Conservation (phyloP, 1,140 invertebrate species). For the Hesperophylax magnus region DNA sequence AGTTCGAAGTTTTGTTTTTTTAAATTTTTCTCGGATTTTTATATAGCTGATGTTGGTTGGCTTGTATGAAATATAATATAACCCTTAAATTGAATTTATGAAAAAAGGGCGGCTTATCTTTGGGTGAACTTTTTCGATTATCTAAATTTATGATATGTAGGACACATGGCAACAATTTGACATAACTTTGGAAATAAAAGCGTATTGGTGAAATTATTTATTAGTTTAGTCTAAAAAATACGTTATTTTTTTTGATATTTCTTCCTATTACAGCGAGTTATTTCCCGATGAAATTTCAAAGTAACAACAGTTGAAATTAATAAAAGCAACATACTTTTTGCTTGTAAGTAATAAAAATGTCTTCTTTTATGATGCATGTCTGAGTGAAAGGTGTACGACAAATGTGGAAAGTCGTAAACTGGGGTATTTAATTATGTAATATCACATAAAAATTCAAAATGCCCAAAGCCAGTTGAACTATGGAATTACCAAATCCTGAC, state of each 20-base stretch:
- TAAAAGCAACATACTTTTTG: too few relatives aligned
- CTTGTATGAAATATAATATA: neutral
- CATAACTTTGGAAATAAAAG: conserved; percentile 31
- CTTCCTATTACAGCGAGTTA: too few relatives aligned
- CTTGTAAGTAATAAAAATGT: too few relatives aligned
- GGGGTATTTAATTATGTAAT: too few relatives aligned
- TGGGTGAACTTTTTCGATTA: conserved; percentile 38
- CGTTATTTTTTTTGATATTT: neutral
- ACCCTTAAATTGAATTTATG: conserved; percentile 38
- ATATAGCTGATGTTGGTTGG: neutral
- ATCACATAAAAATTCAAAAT: too few relatives aligned
- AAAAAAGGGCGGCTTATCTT: conserved; percentile 38
- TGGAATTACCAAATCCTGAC: too few relatives aligned
- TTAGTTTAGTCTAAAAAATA: neutral
- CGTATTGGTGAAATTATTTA: neutral
- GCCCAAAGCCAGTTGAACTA: too few relatives aligned
- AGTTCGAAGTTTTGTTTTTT: neutral
- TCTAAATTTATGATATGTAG: conserved; percentile 30
- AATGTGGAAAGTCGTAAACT: too few relatives aligned
- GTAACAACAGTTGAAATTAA: too few relatives aligned
- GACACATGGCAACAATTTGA: conserved; percentile 23
- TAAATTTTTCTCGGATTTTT: neutral
- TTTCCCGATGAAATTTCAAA: too few relatives aligned
- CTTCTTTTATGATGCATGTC: too few relatives aligned
- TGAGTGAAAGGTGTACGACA: too few relatives aligned